phyloP scores from a whole-genome alignment of 2,888 invertebrate genomes.

The Tenthredo scrophulariae region DNA sequence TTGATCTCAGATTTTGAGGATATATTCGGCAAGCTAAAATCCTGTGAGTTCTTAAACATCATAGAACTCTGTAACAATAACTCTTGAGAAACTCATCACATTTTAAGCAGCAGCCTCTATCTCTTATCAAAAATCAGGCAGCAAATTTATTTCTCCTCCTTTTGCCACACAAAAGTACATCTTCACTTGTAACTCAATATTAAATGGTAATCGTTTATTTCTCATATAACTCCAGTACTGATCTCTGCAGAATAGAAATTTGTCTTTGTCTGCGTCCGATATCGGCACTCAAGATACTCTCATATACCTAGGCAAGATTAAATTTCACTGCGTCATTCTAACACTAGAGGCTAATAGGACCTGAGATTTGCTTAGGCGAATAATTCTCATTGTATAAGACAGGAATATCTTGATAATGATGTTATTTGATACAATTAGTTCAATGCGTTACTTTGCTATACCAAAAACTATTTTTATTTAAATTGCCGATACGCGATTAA shows the following conservation, averaged over 20 bases:
- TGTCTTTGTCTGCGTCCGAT: too few relatives aligned
- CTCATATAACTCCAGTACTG: neutral
- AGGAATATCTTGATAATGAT: neutral
- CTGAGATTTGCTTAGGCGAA: neutral
- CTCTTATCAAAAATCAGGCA: neutral
- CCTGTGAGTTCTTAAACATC: neutral
- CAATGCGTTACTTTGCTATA: neutral
- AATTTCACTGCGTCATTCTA: neutral
- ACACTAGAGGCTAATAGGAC: neutral
- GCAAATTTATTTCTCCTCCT: neutral
- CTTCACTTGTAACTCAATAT: neutral
- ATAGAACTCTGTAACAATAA: neutral
- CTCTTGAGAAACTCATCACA: neutral
- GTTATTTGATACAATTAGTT: neutral
- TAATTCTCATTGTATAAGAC: neutral
- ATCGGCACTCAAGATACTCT: neutral
- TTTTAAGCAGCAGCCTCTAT: neutral
- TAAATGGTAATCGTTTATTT: neutral
- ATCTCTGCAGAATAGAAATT: neutral
- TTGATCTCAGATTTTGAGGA: neutral
- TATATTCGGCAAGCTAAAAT: neutral
- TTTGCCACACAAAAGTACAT: slow-evolving; percentile 4
- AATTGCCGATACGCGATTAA: neutral
- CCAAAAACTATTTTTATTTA: neutral
- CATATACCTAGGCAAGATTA: too few relatives aligned